phyloP scores from a whole-genome alignment of 2,797 vertebrate genomes.

The Darevskia mixta region DNA sequence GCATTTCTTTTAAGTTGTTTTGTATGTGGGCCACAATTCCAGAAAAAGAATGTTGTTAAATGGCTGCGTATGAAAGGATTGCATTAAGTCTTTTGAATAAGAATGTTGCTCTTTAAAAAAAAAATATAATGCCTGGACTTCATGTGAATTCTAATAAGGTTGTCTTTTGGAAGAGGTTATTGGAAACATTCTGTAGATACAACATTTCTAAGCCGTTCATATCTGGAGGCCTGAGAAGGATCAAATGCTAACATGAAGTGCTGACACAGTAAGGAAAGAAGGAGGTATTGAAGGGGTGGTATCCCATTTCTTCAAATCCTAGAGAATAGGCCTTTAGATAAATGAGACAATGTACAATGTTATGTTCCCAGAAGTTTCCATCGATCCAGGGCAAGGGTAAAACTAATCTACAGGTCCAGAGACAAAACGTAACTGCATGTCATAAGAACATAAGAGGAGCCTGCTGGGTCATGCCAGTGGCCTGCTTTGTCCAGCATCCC shows the following conservation, averaged over 20 bases:
- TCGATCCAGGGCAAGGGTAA: not conserved
- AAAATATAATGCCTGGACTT: rapidly evolving
- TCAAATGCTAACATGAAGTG: not conserved
- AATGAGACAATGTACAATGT: not conserved
- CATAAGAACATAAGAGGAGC: too few species aligned
- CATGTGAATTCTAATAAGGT: slow-evolving; percentile 16
- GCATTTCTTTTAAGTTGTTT: slow-evolving; percentile 11
- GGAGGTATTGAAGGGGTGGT: not conserved
- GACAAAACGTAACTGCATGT: not conserved
- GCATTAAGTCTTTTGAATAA: slow-evolving; percentile 11
- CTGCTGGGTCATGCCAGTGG: too few species aligned
- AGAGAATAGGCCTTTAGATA: not conserved
- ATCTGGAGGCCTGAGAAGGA: not conserved
- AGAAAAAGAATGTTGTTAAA: not conserved
- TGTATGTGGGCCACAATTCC: not conserved
- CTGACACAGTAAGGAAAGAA: slow-evolving; percentile 6
- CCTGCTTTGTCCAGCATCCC: too few species aligned
- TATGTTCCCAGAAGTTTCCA: not conserved
- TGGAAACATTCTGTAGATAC: not conserved
- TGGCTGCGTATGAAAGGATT: not conserved
- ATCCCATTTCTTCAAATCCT: not conserved
- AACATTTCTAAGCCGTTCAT: not conserved
- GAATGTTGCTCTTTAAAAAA: not conserved
- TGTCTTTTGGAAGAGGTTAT: slow-evolving; percentile 9
- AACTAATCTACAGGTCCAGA: not conserved